phyloP scores from a whole-genome alignment of 2,797 vertebrate genomes.

The Catostomus latipinnis region DNA sequence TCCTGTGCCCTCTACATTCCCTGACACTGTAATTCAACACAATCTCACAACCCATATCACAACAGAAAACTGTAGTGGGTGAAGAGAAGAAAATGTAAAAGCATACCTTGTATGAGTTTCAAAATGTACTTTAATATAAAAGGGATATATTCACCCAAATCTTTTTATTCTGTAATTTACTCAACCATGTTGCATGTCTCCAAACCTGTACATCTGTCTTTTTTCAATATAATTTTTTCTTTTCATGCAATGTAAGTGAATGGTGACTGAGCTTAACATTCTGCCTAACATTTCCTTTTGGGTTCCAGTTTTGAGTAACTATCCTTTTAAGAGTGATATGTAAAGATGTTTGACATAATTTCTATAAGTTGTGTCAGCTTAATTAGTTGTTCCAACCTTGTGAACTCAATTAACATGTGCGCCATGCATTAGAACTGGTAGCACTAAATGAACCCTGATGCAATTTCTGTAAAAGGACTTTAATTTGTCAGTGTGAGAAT shows the following conservation, averaged over 20 bases:
- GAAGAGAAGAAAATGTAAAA: not conserved
- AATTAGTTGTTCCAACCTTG: conserved; percentile 30
- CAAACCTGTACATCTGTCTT: too few relatives aligned
- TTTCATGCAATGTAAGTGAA: too few relatives aligned
- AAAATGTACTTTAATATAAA: not conserved
- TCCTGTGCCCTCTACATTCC: conserved; percentile 50
- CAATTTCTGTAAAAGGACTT: conserved; percentile 73
- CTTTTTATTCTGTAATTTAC: too few relatives aligned
- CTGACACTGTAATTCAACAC: conserved; percentile 68
- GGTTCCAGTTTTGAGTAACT: too few relatives aligned
- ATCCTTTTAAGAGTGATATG: too few relatives aligned
- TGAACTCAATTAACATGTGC: conserved; percentile 28
- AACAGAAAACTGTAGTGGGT: conserved; percentile 20
- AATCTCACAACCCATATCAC: conserved; percentile 27
- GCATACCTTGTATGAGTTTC: not conserved
- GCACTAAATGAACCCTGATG: conserved; percentile 65
- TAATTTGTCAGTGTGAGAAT: conserved; percentile 80
- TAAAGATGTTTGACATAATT: not conserved
- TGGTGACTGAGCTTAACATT: too few relatives aligned
- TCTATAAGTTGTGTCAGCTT: not conserved
- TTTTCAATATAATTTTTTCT: too few relatives aligned
- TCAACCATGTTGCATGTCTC: too few relatives aligned
- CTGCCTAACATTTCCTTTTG: too few relatives aligned
- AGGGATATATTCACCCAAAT: too few relatives aligned
- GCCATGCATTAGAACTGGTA: conserved; percentile 42